phyloP scores from a whole-genome alignment of 92 coral and sea anemone species.

The Metridium senile region DNA sequence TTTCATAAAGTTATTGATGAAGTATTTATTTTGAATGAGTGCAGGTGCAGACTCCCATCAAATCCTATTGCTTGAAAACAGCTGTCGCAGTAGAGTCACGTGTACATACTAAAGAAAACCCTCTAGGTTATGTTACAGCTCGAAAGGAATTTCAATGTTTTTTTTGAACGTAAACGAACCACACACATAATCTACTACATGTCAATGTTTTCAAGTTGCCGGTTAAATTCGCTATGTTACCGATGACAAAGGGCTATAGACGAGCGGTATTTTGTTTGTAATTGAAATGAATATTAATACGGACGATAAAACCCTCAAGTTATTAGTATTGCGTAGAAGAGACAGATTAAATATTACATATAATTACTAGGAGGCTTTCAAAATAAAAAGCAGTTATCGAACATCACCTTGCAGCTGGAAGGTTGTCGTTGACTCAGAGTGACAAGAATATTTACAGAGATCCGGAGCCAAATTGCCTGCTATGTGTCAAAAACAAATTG shows the following conservation, averaged over 20 bases:
- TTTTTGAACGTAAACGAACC: not conserved
- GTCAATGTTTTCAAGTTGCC: not conserved
- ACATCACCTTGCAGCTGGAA: slow-evolving; percentile 86
- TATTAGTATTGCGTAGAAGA: slow-evolving; percentile 82
- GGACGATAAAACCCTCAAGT: slow-evolving; percentile 70
- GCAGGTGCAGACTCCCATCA: slow-evolving; percentile 94
- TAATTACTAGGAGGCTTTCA: slow-evolving; percentile 92
- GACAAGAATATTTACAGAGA: too few relatives aligned
- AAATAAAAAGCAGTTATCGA: slow-evolving; percentile 80
- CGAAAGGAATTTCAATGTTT: slow-evolving; percentile 13
- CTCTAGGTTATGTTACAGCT: slow-evolving; percentile 18
- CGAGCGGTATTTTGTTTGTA: slow-evolving; percentile 51
- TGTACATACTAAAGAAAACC: slow-evolving; percentile 39
- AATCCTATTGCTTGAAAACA: slow-evolving; percentile 68
- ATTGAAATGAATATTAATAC: slow-evolving; percentile 60
- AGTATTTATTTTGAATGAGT: slow-evolving; percentile 86
- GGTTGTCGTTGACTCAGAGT: too few relatives aligned
- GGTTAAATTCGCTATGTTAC: slow-evolving; percentile 14
- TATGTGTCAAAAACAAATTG: too few relatives aligned
- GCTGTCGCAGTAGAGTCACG: slow-evolving; percentile 77
- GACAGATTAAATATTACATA: slow-evolving; percentile 91
- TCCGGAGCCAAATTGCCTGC: too few relatives aligned
- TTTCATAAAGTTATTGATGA: slow-evolving; percentile 98
- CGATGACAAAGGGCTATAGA: not conserved
- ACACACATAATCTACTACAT: not conserved